Percentiles rank a stretch among this genome's conserved stretches.
These are phyloP conservation scores for Helicoverpa armigera DNA, from an alignment of 1,140 invertebrate species.

Conservation along the genomic window DNA sequence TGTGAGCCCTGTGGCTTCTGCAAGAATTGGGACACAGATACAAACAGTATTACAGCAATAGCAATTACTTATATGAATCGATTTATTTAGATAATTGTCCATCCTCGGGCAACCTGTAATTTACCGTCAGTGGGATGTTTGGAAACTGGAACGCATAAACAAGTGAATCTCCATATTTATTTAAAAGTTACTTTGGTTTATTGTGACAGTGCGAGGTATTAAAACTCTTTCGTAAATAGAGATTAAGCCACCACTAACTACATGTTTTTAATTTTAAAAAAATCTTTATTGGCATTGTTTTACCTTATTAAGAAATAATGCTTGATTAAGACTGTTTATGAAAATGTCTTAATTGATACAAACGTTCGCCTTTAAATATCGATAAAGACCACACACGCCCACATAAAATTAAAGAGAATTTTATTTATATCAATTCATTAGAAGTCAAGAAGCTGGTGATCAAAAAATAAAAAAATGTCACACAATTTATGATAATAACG, in stretches of 20 bases:
- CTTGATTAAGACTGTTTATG: conserved; percentile 6
- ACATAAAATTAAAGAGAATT: conserved; percentile 46
- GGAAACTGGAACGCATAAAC: conserved; percentile 29
- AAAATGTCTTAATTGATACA: conserved; percentile 2
- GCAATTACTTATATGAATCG: conserved; percentile 13
- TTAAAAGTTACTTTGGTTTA: conserved; percentile 4
- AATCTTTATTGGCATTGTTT: background rate
- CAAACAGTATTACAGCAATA: conserved; percentile 15
- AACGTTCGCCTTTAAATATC: conserved; percentile 1
- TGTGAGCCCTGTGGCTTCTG: conserved; percentile 43
- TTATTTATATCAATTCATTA: conserved; percentile 56
- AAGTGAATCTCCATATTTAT: conserved; percentile 29
- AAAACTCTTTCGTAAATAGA: background rate
- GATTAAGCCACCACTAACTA: background rate
- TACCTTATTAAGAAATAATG: conserved; percentile 2
- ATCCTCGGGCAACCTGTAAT: conserved; percentile 10
- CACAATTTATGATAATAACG: conserved; percentile 69
- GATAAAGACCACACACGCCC: conserved; percentile 53
- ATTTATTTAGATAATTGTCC: background rate
- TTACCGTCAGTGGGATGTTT: conserved; percentile 1
- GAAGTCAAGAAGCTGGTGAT: conserved; percentile 46
- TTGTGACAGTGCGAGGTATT: background rate
- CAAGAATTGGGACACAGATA: conserved; percentile 51
- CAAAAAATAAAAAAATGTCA: conserved; percentile 52
- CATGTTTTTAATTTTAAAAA: background rate